Evolutionary conservation across 2,888 invertebrate species (phyloP), one percentile per base, ranked within the genome.

Genomic region (Hydropsyche betteni): DNA sequence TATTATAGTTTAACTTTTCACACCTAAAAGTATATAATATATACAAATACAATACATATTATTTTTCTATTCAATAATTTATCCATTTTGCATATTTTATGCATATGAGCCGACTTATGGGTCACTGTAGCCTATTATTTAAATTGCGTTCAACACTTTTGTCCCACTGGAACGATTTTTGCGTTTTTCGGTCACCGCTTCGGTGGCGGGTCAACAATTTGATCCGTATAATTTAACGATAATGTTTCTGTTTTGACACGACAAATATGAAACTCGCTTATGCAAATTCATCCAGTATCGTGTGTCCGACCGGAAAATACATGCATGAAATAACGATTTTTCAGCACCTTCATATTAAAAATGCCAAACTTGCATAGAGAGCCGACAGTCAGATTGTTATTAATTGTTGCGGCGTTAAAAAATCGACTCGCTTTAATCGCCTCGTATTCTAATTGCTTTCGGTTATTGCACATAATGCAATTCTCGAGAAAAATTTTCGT

Each of bases 281-380:
- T 78, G 78, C 75, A 72, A 77, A 78, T 78, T 74, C 58, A 74
- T 75, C 74, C 75, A 70, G 70, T 77, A 77, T 78, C 78, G 77
- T 78, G 78, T 77, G 76, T 78, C 73, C 76, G 68, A 53, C 58
- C 76, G 68, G 73, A 76, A 78, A 76, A 76, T 70, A 75, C 75
- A 70, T 76, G 78, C 78, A 78, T 78, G 76, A 75, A 78, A 78
- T 78, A 76, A 75, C 76, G 70, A 75, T 78, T 78, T 75, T 68
- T 61, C 55, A 51, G 16, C 16, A 24, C 16, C n/a, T 2, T 58
- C 58, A 16, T 58, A 14, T 14, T 16, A 58, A 24, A 58, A 24
- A 16, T 24, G 58, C 24, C 53, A 53, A 6, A 14, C 14, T 53
- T 53, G 5, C 12, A 10, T 51, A 12, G 53, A 53, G 14, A 53